Evolutionary conservation across 2,113 vertebrate genomes (phyloP).

Genomic region (Lagopus leucura): DNA sequence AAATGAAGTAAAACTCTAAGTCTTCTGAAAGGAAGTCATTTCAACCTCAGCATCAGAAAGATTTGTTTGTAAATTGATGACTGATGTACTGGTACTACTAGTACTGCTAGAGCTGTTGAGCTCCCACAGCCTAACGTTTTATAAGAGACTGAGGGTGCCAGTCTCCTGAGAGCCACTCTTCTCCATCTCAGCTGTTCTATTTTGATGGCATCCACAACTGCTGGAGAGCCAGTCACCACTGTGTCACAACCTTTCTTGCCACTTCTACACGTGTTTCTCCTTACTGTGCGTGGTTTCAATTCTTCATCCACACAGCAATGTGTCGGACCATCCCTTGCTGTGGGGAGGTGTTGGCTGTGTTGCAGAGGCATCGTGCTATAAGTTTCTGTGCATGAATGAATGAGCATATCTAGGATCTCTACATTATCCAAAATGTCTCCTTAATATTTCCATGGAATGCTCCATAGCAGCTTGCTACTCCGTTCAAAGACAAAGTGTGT

Average conservation of each 20-base stretch:
- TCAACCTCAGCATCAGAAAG: slow-evolving; percentile 41
- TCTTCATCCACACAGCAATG: neutral
- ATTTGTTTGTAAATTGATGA: slow-evolving; percentile 40
- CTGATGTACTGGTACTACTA: neutral
- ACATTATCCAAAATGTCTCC: neutral
- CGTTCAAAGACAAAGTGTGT: neutral
- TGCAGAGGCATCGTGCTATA: neutral
- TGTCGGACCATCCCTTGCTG: neutral
- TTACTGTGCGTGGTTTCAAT: neutral
- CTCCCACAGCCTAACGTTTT: neutral
- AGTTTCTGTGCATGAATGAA: slow-evolving; percentile 22
- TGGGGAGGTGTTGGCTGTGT: neutral
- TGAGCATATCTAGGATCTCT: neutral
- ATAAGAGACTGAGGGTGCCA: neutral
- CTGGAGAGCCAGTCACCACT: neutral
- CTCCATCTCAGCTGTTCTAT: slow-evolving; percentile 14
- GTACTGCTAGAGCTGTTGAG: slow-evolving; percentile 15
- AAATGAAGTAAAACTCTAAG: slow-evolving; percentile 11
- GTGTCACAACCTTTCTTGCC: neutral
- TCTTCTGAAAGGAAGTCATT: slow-evolving; percentile 55
- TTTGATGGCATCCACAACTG: slow-evolving; percentile 19
- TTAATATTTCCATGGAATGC: neutral
- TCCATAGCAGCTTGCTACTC: neutral
- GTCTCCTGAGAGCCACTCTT: neutral
- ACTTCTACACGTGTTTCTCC: neutral